phyloP scores from a whole-genome alignment of 2,888 invertebrate species.

The Lordiphosa andalusiaca region DNA sequence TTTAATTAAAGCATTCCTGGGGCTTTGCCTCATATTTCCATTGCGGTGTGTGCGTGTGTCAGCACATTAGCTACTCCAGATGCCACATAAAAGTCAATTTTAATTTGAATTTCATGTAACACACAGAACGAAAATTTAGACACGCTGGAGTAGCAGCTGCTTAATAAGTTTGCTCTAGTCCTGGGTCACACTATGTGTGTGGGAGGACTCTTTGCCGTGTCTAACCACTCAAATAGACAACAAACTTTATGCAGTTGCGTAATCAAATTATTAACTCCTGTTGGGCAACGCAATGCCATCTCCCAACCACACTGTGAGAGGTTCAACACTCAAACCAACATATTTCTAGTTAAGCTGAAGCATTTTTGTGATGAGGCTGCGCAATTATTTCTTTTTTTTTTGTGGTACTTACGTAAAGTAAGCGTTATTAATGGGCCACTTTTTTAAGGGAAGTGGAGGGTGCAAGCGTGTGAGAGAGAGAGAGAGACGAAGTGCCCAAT shows the following conservation, averaged over 20 bases:
- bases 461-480: not conserved
- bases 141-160: constrained; percentile 7
- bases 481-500: not conserved
- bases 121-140: constrained; percentile 49
- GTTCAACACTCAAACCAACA: constrained; percentile 13
- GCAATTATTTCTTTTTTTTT: constrained; percentile 12
- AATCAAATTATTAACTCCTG: constrained; percentile 46
- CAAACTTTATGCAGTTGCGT: not conserved
- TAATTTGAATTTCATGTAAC: constrained; percentile 29
- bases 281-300: constrained; percentile 31
- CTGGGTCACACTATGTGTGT: too few relatives aligned
- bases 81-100: constrained; percentile 52
- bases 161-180: constrained; percentile 21
- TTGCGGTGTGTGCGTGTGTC: constrained; percentile 19
- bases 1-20: constrained; percentile 56
- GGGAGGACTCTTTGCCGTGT: constrained; percentile 16
- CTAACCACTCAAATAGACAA: constrained; percentile 2
- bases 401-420: constrained; percentile 33
- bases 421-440: constrained; percentile 63
- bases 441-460: constrained; percentile 1
- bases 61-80: constrained; percentile 20
- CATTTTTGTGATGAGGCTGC: constrained; percentile 36
- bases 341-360: constrained; percentile 43
- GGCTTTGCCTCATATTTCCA: constrained; percentile 15
- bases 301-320: not conserved